Evolutionary conservation across 2,888 invertebrate species (phyloP).

Genomic region (Alloplasta piceator): DNA sequence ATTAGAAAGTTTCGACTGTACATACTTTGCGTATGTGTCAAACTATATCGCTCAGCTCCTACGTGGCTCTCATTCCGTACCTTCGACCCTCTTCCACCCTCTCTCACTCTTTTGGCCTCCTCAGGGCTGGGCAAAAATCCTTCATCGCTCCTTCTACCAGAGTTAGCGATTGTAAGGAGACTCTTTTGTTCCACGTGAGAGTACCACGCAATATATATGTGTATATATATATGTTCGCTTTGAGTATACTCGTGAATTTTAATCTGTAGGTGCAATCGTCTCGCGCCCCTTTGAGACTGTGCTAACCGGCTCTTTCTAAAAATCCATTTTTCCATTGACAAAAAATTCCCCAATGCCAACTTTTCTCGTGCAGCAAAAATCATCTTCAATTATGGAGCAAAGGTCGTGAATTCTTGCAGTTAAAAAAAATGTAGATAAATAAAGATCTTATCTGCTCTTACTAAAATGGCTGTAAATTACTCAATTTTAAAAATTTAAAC

Average conservation of each 20-base stretch:
- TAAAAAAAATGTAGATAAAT: no score
- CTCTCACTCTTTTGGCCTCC: conserved; percentile 52
- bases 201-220: conserved; percentile 14
- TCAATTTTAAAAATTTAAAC: no score
- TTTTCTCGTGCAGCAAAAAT: no score
- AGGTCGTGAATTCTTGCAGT: no score
- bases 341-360: no score
- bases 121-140: conserved; percentile 60
- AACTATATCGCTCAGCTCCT: conserved; percentile 27
- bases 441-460: no score
- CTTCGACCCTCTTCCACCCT: conserved; percentile 25
- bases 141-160: conserved; percentile 68
- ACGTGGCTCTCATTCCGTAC: conserved; percentile 55
- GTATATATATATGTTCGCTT: conserved; percentile 32
- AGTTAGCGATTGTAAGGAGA: conserved; percentile 72
- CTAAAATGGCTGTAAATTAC: no score
- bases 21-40: background rate
- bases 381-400: no score
- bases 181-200: conserved; percentile 70
- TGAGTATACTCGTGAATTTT: conserved; percentile 56
- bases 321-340: conserved; percentile 40
- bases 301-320: conserved; percentile 2
- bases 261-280: conserved; percentile 62
- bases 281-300: conserved; percentile 41
- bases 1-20: background rate